Conservation (phyloP, 2,113 vertebrate genomes). For the Aegithalos caudatus region DNA sequence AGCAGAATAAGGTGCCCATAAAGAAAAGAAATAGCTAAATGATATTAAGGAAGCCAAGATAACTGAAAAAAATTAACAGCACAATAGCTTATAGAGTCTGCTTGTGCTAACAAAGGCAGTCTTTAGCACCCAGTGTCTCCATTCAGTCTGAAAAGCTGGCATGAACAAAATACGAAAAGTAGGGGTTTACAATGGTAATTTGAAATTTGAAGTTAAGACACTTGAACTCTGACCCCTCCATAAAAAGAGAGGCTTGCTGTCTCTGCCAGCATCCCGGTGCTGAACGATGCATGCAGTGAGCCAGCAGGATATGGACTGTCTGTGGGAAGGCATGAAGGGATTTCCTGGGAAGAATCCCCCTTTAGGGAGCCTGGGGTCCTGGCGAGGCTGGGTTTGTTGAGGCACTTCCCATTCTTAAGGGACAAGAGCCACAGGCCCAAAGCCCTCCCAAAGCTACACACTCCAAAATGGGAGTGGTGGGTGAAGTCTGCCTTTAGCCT, state of each 20-base stretch:
- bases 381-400: accelerated
- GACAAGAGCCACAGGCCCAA: neutral
- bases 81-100: slow-evolving; percentile 2
- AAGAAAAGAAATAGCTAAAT: slow-evolving; percentile 11
- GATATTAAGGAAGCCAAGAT: slow-evolving; percentile 15
- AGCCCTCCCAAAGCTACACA: neutral
- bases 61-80: slow-evolving; percentile 25
- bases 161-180: neutral
- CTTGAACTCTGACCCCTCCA: neutral
- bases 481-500: neutral
- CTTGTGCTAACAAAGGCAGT: slow-evolving; percentile 9
- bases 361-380: neutral
- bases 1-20: neutral
- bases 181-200: neutral
- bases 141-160: neutral
- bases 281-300: accelerated
- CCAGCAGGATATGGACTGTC: accelerated
- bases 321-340: neutral
- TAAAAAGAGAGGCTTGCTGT: neutral
- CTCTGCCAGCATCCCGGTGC: accelerated
- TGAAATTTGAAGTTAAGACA: neutral
- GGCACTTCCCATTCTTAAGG: no score
- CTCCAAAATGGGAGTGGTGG: neutral
- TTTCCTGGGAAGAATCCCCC: neutral
- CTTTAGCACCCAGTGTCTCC: neutral